These are phyloP conservation scores for Deilephila elpenor DNA, from an alignment of 2,888 invertebrate species.

Conservation along the genomic window DNA sequence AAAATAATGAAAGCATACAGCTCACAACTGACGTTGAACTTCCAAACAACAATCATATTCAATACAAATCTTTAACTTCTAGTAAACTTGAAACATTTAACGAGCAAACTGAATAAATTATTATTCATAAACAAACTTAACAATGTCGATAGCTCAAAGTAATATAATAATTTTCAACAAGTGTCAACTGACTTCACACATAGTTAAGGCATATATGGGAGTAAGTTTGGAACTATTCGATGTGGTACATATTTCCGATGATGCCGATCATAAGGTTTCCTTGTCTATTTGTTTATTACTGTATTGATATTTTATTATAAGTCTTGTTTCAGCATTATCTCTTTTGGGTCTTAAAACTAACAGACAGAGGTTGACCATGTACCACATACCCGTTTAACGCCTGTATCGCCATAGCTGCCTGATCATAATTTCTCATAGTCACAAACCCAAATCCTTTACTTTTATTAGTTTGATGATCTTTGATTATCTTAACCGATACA, in stretches of 20 bases:
- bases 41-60: slow-evolving; percentile 80
- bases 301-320: slow-evolving; percentile 79
- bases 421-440: slow-evolving; percentile 83
- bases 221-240: slow-evolving; percentile 65
- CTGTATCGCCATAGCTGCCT: slow-evolving; percentile 84
- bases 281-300: slow-evolving; percentile 79
- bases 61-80: slow-evolving; percentile 82
- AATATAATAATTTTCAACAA: slow-evolving; percentile 82
- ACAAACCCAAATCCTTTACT: slow-evolving; percentile 84
- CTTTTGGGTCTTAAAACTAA: slow-evolving; percentile 84
- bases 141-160: slow-evolving; percentile 84
- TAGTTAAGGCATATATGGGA: slow-evolving; percentile 64
- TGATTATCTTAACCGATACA: slow-evolving; percentile 83
- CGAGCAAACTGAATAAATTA: slow-evolving; percentile 85
- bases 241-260: slow-evolving; percentile 60
- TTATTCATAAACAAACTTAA: slow-evolving; percentile 85
- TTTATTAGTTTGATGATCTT: slow-evolving; percentile 82
- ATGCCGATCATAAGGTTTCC: slow-evolving; percentile 70
- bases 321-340: slow-evolving; percentile 80
- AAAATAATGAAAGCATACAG: slow-evolving; percentile 81
- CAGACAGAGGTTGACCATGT: slow-evolving; percentile 79
- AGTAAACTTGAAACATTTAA: slow-evolving; percentile 85
- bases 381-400: slow-evolving; percentile 80
- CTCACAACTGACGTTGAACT: slow-evolving; percentile 80
- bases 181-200: slow-evolving; percentile 74